phyloP scores from a whole-genome alignment of 2,113 vertebrate genomes.

The human (Homo sapiens) region GRCh38 chr4:19928001-19928500 shows the following conservation, averaged over 20 bases:
- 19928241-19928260: background rate
- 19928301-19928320: background rate
- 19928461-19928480: background rate
- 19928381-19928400: background rate
- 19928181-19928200: background rate
- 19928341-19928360: rapidly evolving
- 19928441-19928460: background rate
- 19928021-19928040: background rate
- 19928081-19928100: background rate
- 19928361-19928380: background rate
- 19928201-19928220: no score
- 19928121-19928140: background rate
- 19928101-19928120: background rate
- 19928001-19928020: background rate
- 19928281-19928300: no score
- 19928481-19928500: background rate
- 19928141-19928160: background rate
- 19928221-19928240: background rate
- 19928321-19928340: background rate
- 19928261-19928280: background rate
- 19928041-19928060: background rate
- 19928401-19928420: background rate
- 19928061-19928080: background rate
- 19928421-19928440: background rate
- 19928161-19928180: background rate